Evolutionary conservation across 2,113 vertebrate genomes (phyloP).

Genomic region (Ceyx margarethae): DNA sequence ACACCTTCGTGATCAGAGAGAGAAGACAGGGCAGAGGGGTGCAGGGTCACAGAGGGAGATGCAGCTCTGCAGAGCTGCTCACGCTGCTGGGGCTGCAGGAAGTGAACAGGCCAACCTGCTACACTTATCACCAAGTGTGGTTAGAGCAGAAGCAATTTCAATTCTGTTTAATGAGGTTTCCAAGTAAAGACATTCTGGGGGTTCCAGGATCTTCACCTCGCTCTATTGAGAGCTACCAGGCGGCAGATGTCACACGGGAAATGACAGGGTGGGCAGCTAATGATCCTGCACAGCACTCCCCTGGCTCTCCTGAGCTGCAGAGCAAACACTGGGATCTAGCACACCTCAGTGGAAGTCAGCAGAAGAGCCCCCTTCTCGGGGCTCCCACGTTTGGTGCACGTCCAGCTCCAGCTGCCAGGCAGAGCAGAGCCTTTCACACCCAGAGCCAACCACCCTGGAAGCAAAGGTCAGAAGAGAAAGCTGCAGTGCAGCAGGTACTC

Average conservation of each 20-base stretch:
- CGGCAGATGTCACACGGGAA: not conserved
- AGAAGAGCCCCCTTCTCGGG: conserved; percentile 49
- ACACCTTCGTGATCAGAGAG: not conserved
- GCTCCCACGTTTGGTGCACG: not conserved
- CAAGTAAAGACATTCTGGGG: conserved; percentile 34
- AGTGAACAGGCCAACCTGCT: not conserved
- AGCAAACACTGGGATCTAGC: conserved; percentile 66
- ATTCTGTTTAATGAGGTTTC: conserved; percentile 41
- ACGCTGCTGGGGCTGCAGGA: not conserved
- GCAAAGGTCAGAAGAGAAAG: not conserved
- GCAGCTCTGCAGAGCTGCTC: not conserved
- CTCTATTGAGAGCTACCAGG: not conserved
- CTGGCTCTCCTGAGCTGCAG: not conserved
- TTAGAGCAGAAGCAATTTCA: conserved; percentile 9
- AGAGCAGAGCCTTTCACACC: not conserved
- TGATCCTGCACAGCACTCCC: not conserved
- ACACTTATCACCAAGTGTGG: not conserved
- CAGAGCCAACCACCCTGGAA: not conserved
- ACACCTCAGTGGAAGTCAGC: conserved; percentile 67
- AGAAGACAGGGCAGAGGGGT: not conserved
- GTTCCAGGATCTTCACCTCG: conserved; percentile 8
- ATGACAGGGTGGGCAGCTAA: not conserved
- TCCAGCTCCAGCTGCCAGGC: not conserved
- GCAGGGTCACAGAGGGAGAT: not conserved
- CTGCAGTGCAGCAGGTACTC: not conserved